Evolutionary conservation across 1,140 invertebrate genomes (phyloP).

Genomic region (Philopotamus ludificatus): DNA sequence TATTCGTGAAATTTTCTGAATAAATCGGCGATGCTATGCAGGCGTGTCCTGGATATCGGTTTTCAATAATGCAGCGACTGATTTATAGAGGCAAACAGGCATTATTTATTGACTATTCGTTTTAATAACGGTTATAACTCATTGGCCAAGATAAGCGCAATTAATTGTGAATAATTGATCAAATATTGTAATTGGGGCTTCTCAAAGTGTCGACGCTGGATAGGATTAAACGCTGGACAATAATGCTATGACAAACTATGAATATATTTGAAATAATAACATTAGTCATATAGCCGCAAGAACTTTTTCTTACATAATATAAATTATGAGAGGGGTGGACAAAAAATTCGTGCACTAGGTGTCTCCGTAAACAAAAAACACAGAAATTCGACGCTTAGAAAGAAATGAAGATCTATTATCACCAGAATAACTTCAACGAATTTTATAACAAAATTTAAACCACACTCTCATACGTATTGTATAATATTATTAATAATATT

Average conservation of each 20-base stretch:
- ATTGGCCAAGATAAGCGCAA: background rate
- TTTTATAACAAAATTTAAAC: too few species aligned
- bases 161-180: background rate
- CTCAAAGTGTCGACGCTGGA: background rate
- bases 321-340: too few species aligned
- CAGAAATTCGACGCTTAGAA: too few species aligned
- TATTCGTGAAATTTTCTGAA: too few species aligned
- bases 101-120: conserved; percentile 16
- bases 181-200: background rate
- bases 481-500: too few species aligned
- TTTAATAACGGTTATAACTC: conserved; percentile 10
- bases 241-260: background rate
- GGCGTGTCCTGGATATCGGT: background rate
- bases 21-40: background rate
- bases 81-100: conserved; percentile 8
- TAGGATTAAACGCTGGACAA: background rate
- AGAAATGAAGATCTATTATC: too few species aligned
- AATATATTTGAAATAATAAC: background rate
- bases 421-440: too few species aligned
- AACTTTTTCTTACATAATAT: too few species aligned
- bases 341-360: too few species aligned
- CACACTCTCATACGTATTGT: too few species aligned
- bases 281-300: too few species aligned
- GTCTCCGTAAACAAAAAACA: too few species aligned
- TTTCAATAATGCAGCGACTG: background rate